Evolutionary conservation across 2,113 vertebrate species (phyloP), one percentile per base, ranked within the genome.

Genomic region (Lepidothrix coronata): DNA sequence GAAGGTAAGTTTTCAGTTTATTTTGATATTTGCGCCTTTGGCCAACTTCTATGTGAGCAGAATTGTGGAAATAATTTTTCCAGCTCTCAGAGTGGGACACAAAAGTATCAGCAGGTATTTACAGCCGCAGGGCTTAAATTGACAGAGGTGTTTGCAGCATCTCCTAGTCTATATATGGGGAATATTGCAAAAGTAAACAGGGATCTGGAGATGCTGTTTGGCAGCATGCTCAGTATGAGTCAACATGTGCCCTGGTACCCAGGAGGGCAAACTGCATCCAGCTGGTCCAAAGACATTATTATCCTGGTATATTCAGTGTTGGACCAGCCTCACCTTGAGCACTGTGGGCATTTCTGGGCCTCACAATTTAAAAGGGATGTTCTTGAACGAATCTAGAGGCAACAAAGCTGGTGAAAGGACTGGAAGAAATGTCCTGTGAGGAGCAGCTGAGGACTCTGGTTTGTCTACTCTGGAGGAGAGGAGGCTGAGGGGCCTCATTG

Each of bases 221-320:
- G 11, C 54, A 46, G 24, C 20, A 90, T 46, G n/a, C 3, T 72
- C 35, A 25, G 2, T 9, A 37, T 0, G 4, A 74, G 37, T 4
- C 24, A 41, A 15, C 28, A 13, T 25, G 28, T 41, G 28, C 5
- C 21, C 48, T 24, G 33, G 15, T 13, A 73, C 25, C 27, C 46
- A 55, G 59, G 27, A 61, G 9, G 27, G 6, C 27, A 86, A 71
- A 28, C 8, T 0, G 0, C 23, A 30, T 49, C 70, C 18, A 65
- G 31, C 6, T 0, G 0, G 9, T 35, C 14, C 44, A 46, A 18
- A n/a, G 8, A 54, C 5, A 1, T 5, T 9, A 73, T 44, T 51
- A 39, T 72, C 6, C 28, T 0, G 0, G 27, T 62, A 9, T 67
- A 27, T 35, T 67, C 7, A 39, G 31, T 0, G 0, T 24, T 84